Conservation (phyloP, 2,797 vertebrate species). For the Acanthurus leucopareius region DNA sequence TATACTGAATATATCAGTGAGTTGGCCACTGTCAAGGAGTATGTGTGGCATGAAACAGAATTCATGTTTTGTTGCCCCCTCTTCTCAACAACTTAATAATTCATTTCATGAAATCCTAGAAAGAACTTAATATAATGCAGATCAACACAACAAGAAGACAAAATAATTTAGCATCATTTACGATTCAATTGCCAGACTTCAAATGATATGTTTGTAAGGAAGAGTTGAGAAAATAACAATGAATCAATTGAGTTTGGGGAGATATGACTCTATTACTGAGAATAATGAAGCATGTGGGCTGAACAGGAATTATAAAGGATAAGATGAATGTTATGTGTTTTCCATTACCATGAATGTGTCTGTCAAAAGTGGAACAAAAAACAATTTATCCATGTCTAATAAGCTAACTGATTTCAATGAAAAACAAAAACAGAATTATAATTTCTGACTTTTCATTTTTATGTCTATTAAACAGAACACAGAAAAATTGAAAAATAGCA, state of each 20-base stretch:
- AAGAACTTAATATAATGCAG: neutral
- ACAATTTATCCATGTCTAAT: neutral
- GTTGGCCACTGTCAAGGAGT: too few relatives aligned
- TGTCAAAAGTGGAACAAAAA: neutral
- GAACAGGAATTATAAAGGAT: constrained; percentile 40
- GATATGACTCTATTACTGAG: constrained; percentile 51
- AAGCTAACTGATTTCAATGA: neutral
- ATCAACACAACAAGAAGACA: constrained; percentile 6
- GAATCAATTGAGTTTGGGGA: constrained; percentile 55
- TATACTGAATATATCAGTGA: neutral
- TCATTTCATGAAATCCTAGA: neutral
- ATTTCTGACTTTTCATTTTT: constrained; percentile 6
- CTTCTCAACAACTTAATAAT: neutral
- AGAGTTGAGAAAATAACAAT: constrained; percentile 53
- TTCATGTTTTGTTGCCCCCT: neutral
- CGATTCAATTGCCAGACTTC: constrained; percentile 34
- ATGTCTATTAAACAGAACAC: constrained; percentile 22
- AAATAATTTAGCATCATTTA: constrained; percentile 20
- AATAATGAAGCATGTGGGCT: constrained; percentile 61
- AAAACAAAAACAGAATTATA: neutral
- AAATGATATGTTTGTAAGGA: constrained; percentile 45
- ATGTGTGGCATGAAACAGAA: neutral
- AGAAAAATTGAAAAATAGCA: neutral
- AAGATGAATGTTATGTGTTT: constrained; percentile 41
- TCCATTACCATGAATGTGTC: constrained; percentile 15